Conservation (phyloP, 2,113 vertebrate species). For the Coreoperca whiteheadi region DNA sequence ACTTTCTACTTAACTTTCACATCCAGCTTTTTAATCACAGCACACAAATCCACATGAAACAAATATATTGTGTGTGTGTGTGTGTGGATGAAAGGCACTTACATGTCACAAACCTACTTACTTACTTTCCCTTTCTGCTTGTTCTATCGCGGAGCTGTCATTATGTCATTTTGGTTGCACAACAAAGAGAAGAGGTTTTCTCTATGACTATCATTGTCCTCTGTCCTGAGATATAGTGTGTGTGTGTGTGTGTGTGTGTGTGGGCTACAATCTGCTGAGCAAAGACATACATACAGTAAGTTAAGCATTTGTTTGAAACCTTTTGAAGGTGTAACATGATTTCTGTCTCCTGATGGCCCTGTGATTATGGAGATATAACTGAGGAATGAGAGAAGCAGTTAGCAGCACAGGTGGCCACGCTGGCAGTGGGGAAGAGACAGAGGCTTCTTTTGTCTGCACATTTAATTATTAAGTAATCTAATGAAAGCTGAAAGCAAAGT, state of each 20-base stretch:
- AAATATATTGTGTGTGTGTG: constrained; percentile 43
- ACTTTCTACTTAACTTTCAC: constrained; percentile 73
- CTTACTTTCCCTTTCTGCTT: constrained; percentile 60
- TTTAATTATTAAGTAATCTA: constrained; percentile 51
- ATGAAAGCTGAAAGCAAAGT: constrained; percentile 52
- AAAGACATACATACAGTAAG: constrained; percentile 34
- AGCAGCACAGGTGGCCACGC: constrained; percentile 61
- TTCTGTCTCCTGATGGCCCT: constrained; percentile 49
- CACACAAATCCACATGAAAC: constrained; percentile 72
- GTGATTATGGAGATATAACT: constrained; percentile 51
- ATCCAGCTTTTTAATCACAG: constrained; percentile 68
- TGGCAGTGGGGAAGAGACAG: constrained; percentile 45
- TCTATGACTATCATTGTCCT: constrained; percentile 73
- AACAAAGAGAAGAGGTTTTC: constrained; percentile 71
- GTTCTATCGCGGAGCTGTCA: constrained; percentile 62
- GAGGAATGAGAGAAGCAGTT: constrained; percentile 47
- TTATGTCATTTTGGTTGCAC: constrained; percentile 73
- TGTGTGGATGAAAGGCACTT: constrained; percentile 54
- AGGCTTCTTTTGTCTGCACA: constrained; percentile 62
- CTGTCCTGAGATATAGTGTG: constrained; percentile 57
- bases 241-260: constrained; percentile 47
- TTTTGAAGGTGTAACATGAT: constrained; percentile 67
- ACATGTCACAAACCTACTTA: constrained; percentile 42
- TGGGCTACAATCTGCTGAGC: constrained; percentile 55
- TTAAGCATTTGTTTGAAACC: constrained; percentile 53